Base-by-base conservation (phyloP, 2,888 invertebrate species). In the Amphipyra tragopoginis region DNA sequence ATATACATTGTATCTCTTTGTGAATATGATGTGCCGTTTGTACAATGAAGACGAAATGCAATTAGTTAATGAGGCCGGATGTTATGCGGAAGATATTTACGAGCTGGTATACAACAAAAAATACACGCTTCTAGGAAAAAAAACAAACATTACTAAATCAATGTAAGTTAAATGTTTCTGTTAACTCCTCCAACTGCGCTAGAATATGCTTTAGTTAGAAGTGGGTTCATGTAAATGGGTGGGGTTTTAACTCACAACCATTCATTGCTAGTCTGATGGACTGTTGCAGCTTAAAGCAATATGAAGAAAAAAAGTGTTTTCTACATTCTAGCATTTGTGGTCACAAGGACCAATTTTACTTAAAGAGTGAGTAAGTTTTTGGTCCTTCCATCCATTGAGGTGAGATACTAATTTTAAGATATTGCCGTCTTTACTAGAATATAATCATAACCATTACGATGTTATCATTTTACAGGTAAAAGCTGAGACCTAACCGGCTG, bases 11-110 rank as follows among this genome's bases (percentile, higher is more conserved):
- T 11, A 39, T 39, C 39, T 39, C 13, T 13, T 3, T 39, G 36
- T 10, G 33, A 38, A 2, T 9, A 34, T 13, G 38, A 42, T 15
- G 39, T 36, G 63, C n/a, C 15, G 36, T n/a, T 36, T 42, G 6
- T 15, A 33, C 42, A 15, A 64, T 15, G 72, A 48, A 72, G 36
- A 57, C 29, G 57, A 33, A 56, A 72, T 40, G 57, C 50, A 56
- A 67, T 67, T 43, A 72, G 66, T 72, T 72, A 65, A 67, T 65
- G 72, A 66, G 36, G 58, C 33, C 36, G 44, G 21, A 11, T 15
- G 44, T 15, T 21, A 13, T 54, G 50, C 15, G 56, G n/a, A 0
- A 10, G 36, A 6, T 66, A 39, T 48, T 42, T 38, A 65, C 49
- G 65, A 55, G 48, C 14, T 11, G 49, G n/a, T 36, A 33, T 54